Percentiles rank a stretch among this genome's conserved stretches.
These are phyloP conservation scores for Desmophyllum pertusum DNA, from an alignment of 92 coral and sea anemone species.

Conservation along the genomic window DNA sequence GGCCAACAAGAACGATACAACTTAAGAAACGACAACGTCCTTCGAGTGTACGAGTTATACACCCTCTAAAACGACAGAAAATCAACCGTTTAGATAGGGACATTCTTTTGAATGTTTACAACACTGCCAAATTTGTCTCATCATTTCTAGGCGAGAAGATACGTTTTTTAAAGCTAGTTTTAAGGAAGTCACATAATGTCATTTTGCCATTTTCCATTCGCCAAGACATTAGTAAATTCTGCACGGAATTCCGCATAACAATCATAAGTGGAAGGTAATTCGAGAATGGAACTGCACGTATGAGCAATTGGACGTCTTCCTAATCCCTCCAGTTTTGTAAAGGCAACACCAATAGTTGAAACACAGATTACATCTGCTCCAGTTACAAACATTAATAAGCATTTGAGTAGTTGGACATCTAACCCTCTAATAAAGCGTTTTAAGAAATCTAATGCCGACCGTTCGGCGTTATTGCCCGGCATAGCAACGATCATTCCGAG, in stretches of 20 bases:
- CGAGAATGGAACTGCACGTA: slow-evolving; percentile 58
- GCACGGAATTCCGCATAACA: slow-evolving; percentile 63
- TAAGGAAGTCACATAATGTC: slow-evolving; percentile 45
- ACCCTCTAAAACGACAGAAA: too few species aligned
- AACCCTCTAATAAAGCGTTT: slow-evolving; percentile 54
- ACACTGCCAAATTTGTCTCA: slow-evolving; percentile 1
- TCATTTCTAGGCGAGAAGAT: not conserved
- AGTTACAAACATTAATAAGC: slow-evolving; percentile 49
- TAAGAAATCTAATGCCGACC: slow-evolving; percentile 42
- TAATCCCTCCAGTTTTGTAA: slow-evolving; percentile 62
- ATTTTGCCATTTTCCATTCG: slow-evolving; percentile 62
- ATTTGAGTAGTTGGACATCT: slow-evolving; percentile 52
- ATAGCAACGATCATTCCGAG: slow-evolving; percentile 50
- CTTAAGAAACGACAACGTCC: too few species aligned
- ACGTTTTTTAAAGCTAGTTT: not conserved
- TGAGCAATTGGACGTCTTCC: slow-evolving; percentile 57
- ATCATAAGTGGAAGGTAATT: slow-evolving; percentile 63
- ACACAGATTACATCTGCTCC: slow-evolving; percentile 66
- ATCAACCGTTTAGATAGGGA: too few species aligned
- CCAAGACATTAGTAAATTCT: slow-evolving; percentile 58
- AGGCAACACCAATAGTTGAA: slow-evolving; percentile 36
- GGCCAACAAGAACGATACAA: too few species aligned
- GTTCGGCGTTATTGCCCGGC: slow-evolving; percentile 44
- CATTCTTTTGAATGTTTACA: not conserved
- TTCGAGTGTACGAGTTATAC: too few species aligned